Percentiles rank a stretch among this genome's conserved stretches.
phyloP scores from a whole-genome alignment of 2,888 invertebrate species.

The Podotricha telesiphe region DNA sequence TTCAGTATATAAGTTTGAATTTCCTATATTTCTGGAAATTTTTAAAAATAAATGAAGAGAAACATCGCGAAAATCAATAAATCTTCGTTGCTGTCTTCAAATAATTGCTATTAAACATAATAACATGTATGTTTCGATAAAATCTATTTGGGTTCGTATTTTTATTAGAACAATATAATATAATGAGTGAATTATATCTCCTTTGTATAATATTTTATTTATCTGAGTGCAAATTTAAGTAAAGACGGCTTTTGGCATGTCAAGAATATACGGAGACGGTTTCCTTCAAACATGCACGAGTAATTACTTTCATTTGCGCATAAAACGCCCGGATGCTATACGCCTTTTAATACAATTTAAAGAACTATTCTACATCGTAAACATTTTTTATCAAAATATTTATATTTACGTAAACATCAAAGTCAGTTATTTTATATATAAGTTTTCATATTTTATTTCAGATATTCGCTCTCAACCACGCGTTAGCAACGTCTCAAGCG shows the following conservation, averaged over 20 bases:
- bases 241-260: neutral
- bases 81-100: no score
- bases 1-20: no score
- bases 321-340: slow-evolving; percentile 18
- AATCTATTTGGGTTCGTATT: no score
- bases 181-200: no score
- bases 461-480: slow-evolving; percentile 86
- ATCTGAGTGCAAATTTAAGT: neutral
- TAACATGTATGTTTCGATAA: no score
- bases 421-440: slow-evolving; percentile 9
- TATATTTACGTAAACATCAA: slow-evolving; percentile 41
- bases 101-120: no score
- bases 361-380: slow-evolving; percentile 41
- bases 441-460: slow-evolving; percentile 52
- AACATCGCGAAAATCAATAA: no score
- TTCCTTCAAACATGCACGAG: slow-evolving; percentile 10
- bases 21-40: no score
- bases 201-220: neutral
- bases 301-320: slow-evolving; percentile 20
- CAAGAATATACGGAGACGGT: slow-evolving; percentile 2
- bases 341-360: slow-evolving; percentile 15
- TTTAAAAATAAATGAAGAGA: no score
- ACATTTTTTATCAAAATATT: slow-evolving; percentile 35
- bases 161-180: no score
- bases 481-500: slow-evolving; percentile 85